phyloP scores from a whole-genome alignment of 2,888 invertebrate species.

The Tenthredo mesomela region DNA sequence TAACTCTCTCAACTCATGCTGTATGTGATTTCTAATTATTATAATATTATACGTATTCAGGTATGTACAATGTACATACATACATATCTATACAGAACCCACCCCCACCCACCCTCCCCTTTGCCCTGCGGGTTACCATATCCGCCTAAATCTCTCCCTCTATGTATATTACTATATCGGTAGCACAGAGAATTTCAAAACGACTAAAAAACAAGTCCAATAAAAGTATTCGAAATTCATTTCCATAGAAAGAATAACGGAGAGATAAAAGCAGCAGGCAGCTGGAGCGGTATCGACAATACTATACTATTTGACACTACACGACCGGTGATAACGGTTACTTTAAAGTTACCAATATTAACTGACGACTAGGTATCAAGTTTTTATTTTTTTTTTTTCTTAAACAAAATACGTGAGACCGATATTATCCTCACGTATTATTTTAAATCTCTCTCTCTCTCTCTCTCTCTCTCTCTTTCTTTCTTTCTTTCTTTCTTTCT shows the following conservation, averaged over 20 bases:
- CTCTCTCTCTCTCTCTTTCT: background rate
- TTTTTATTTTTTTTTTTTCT: background rate
- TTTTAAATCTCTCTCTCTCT: background rate
- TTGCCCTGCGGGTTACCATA: background rate
- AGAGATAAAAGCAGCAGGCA: background rate
- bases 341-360: conserved; percentile 17
- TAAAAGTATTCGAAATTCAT: background rate
- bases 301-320: conserved; percentile 48
- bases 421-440: background rate
- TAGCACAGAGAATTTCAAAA: background rate
- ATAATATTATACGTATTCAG: conserved; percentile 31
- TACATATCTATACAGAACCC: conserved; percentile 29
- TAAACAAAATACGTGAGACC: background rate
- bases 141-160: background rate
- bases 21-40: conserved; percentile 41
- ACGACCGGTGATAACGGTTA: conserved; percentile 36
- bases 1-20: conserved; percentile 17
- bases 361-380: conserved; percentile 33
- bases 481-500: background rate
- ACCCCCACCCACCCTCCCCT: no score
- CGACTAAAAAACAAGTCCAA: background rate
- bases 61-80: conserved; percentile 40
- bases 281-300: background rate
- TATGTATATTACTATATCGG: background rate
- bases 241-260: background rate